Evolutionary conservation across 2,888 invertebrate species (phyloP), one percentile per base, ranked within the genome.

Genomic region (Cremastobaeus sp.): DNA sequence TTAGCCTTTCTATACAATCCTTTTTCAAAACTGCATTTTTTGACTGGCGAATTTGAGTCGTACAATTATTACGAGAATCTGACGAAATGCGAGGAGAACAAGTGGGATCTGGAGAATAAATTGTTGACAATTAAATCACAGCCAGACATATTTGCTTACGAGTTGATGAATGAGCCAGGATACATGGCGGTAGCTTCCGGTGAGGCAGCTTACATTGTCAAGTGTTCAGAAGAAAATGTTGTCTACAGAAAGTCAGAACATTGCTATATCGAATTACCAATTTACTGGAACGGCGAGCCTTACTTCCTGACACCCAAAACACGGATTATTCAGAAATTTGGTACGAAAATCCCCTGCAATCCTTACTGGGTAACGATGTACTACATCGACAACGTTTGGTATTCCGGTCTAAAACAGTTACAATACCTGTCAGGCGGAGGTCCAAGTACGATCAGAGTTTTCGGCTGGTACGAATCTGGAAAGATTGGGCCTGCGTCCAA

Each of bases 121-220:
- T 62, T 81, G 14, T 14, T 75, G 0, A 41, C 79, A 17, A 80
- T 80, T 0, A 77, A 76, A 0, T 35, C 79, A 3, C 15, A 48
- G 3, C 82, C 79, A 0, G 77, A 81, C 18, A 74, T 79, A 20
- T 74, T 83, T 9, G 81, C 79, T 0, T 74, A 47, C 11, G 11
- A 52, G 2, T 1, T 82, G 0, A 81, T 79, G 65, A 74, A 80
- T 3, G 48, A 74, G 45, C 74, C 77, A 1, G 83, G 82, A 0
- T 77, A 78, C 25, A 78, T 82, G 43, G 81, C 79, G 0, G 18
- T 76, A n/a, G 66, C 76, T 0, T 66, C 75, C 18, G 83, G 81
- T 12, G 81, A 82, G 60, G 79, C 76, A 0, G 43, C 80, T 0
- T 78, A 81, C 32, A 74, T 84, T 1, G 25, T 83, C 8, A 71